Evolutionary conservation across 2,113 vertebrate species (phyloP), one percentile per base, ranked within the genome.

Genomic region (Osmerus mordax): DNA sequence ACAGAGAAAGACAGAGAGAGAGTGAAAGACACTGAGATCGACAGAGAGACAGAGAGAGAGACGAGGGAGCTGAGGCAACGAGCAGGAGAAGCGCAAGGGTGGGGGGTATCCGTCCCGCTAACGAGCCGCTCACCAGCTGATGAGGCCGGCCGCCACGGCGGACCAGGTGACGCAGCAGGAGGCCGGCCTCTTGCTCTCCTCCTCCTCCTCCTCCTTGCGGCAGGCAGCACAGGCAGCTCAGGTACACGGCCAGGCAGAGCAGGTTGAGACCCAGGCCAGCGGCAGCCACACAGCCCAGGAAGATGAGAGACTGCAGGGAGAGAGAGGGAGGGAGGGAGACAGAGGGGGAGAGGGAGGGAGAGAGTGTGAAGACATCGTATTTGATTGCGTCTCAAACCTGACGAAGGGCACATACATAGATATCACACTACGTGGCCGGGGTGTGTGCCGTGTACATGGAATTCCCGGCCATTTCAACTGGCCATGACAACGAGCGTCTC

Each of bases 161-260:
- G 93, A 93, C 96, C 96, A 98, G 74, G 95, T 98, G 87, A 96
- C 74, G 0, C 95, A 97, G 86, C 95, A 96, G 62, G 95, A 93
- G 79, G 76, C 83, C 11, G 87, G 87, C 76, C 81, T 93, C 91
- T 98, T 98, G 83, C 76, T 91, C 32, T 95, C 93, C 0, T 87
- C 80, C 0, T 86, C 93, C 0, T 87, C 80, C 0, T 86, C 91
- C 7, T 93, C 90, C n/a, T 86, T 91, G 62, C 77, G 84, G 87
- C 96, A 93, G 93, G 93, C 96, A 97, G 90, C 96, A 98, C 32
- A 93, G 56, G 51, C 93, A 96, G 79, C 94, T 90, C 87, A 99
- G 87, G 90, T 98, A 96, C 65, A 92, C 29, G 61, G 85, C 83
- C 69, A 99, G 90, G 77, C 95, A 91, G 59, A 96, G 75, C 56